Evolutionary conservation across 1,140 invertebrate species (phyloP), one percentile per base, ranked within the genome.

Genomic region (Dermatophagoides farinae): DNA sequence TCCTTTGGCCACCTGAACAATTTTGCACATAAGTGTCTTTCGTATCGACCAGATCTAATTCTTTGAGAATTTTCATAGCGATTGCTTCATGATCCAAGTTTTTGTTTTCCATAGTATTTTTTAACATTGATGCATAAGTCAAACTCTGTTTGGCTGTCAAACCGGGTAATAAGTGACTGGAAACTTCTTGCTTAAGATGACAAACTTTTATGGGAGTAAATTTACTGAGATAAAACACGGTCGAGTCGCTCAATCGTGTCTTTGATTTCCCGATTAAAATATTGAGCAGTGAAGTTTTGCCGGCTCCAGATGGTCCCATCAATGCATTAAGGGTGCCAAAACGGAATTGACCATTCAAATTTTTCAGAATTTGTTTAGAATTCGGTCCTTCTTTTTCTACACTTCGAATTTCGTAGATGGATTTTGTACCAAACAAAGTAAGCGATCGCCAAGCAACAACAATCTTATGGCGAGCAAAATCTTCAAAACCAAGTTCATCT

Each of bases 1-100:
- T 95, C 58, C 85, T 77, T 73, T 95, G 88, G 0, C 91, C 91
- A 10, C 89, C 89, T 25, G 20, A 25, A 16, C 14, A 40, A 22
- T 39, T 57, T 16, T 57, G 14, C 12, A 57, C 53, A 5, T 57
- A 12, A 41, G 38, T 57, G 11, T 57, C 38, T 16, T 12, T 16
- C 11, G 22, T 44, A 40, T 57, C 38, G 16, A 14, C 8, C 16
- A 57, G 16, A 37, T 39, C 23, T 23, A 57, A 44, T 44, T 57
- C 25, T 8, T 14, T 1, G 4, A 57, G 16, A 12, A 57, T 18
- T 38, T 57, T 40, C 20, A 18, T 20, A 18, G 54, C 54, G 23
- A 39, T 57, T 16, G 31, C 23, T 14, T 57, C n/a, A 18, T 57
- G 54, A 57, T 57, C 22, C 41, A 40, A 18, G 8, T 22, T 14